Base-by-base conservation (phyloP, 2,888 invertebrate species). In the Megalurothrips usitatus region DNA sequence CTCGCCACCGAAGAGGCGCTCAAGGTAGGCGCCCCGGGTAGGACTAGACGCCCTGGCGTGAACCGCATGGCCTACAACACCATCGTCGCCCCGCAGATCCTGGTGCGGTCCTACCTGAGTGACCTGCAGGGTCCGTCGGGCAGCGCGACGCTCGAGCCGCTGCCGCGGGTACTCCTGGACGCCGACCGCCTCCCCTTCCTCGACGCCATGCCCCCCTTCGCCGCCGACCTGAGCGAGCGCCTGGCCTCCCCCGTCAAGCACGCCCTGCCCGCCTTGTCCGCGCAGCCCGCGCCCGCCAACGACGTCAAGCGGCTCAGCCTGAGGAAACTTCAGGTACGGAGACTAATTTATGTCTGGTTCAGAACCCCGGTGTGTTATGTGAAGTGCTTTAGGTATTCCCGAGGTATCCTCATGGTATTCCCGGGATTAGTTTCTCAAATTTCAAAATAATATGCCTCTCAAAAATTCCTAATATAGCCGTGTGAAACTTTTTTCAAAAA, bases 41-140 rank as follows among this genome's bases (percentile, higher is more conserved):
- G n/a, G 34, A 43, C 34, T 6, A 43, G 34, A 43, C 34, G 6
- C 58, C 79, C 11, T 79, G 81, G 75, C 80, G 11, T 14, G 19
- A 58, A 58, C 17, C 58, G 4, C 58, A 14, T 52, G 1, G 52
- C 10, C 52, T 52, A 6, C 4, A 17, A 52, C 52, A 43, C 34
- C 34, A 43, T 43, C 58, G 0, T 17, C 14, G 58, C 58, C 58
- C 19, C 83, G 52, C 83, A 83, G 79, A 84, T 86, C 52, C 83
- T 87, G 49, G 86, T 86, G 82, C 83, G 86, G 43, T 86, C 86
- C 23, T 86, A 86, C 81, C 83, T 87, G 47, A 84, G 85, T 82
- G 84, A 85, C 81, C 80, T 85, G 23, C 82, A 83, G 78, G 82
- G 82, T 19, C 68, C 68, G 26, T 12, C 23, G 23, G 26, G 23